These are phyloP conservation scores for Peromyscus californicus DNA, from an alignment of 2,113 vertebrate genomes.

Conservation along the genomic window DNA sequence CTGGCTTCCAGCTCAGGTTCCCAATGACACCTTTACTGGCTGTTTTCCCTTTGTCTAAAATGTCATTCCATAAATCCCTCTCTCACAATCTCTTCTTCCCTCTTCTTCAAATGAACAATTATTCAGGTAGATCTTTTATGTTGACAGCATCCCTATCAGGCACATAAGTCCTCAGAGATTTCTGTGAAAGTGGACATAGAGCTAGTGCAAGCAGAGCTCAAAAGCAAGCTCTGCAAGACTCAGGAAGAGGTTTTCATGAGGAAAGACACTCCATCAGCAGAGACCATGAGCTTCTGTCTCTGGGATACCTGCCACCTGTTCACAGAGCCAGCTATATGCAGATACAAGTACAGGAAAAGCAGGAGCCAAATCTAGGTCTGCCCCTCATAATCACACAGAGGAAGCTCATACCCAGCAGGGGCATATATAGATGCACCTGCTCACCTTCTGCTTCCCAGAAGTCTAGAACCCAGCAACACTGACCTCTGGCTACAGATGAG, in stretches of 20 bases:
- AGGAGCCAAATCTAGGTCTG: background rate
- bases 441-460: background rate
- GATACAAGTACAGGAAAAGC: background rate
- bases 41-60: slow-evolving; percentile 54
- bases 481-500: background rate
- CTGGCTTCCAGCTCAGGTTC: slow-evolving; percentile 28
- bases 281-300: background rate
- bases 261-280: background rate
- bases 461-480: background rate
- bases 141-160: slow-evolving; percentile 40
- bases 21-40: background rate
- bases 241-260: background rate
- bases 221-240: background rate
- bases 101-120: slow-evolving; percentile 49
- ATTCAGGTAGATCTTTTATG: slow-evolving; percentile 54
- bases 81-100: slow-evolving; percentile 29
- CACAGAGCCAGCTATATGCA: background rate
- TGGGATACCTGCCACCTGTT: background rate
- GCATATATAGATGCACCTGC: background rate
- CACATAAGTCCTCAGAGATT: background rate
- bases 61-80: slow-evolving; percentile 50
- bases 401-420: background rate
- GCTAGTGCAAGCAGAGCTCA: background rate
- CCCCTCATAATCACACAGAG: background rate
- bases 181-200: slow-evolving; percentile 27